phyloP scores from a whole-genome alignment of 2,888 invertebrate genomes.

The Plagodis pulveraria region DNA sequence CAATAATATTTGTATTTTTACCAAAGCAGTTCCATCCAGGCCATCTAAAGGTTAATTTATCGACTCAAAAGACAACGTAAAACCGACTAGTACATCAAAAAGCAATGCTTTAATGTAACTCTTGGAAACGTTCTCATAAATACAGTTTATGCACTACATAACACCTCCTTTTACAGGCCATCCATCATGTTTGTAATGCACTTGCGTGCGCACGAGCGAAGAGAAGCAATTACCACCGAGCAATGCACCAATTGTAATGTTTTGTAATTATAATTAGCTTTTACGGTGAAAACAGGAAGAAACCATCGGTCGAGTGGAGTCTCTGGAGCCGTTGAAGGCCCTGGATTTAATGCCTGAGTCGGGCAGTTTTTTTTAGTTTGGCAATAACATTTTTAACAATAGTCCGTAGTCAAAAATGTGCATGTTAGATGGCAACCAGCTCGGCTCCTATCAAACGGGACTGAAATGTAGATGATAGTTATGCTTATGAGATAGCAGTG shows the following conservation, averaged over 20 bases:
- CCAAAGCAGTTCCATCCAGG: too few species aligned
- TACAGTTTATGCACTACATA: slow-evolving; percentile 36
- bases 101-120: neutral
- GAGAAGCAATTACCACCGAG: slow-evolving; percentile 8
- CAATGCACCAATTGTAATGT: slow-evolving; percentile 8
- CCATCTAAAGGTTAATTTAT: neutral
- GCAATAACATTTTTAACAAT: too few species aligned
- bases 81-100: neutral
- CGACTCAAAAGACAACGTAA: neutral
- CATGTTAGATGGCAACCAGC: too few species aligned
- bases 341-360: too few species aligned
- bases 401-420: too few species aligned
- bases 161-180: slow-evolving; percentile 44
- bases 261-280: slow-evolving; percentile 3
- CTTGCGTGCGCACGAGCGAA: slow-evolving; percentile 16
- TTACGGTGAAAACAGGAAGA: neutral
- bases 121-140: slow-evolving; percentile 25
- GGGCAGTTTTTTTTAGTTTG: too few species aligned
- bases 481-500: too few species aligned
- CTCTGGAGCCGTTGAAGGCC: too few species aligned
- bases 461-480: too few species aligned
- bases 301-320: too few species aligned
- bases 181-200: slow-evolving; percentile 40
- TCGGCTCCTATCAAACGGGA: too few species aligned
- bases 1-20: too few species aligned